Evolutionary conservation across 2,797 vertebrate genomes (phyloP).

Genomic region (Enteromius afrohamiltoni): DNA sequence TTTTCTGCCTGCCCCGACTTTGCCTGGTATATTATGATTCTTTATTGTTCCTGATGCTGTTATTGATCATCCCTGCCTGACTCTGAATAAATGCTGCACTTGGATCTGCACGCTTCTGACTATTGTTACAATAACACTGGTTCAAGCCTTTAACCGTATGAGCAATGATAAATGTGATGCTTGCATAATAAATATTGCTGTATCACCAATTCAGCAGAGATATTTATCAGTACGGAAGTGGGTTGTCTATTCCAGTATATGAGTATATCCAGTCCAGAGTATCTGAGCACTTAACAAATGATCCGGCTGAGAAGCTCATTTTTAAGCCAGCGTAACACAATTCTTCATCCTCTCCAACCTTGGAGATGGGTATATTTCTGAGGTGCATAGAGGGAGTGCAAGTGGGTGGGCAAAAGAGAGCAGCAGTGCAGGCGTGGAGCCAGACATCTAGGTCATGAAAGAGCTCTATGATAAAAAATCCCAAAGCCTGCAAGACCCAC

Average conservation of each 20-base stretch:
- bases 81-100: no score
- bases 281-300: constrained; percentile 31
- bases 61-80: no score
- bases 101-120: no score
- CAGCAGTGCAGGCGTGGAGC: constrained; percentile 26
- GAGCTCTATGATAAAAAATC: constrained; percentile 31
- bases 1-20: no score
- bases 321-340: constrained; percentile 5
- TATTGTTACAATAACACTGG: neutral
- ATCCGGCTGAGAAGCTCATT: constrained; percentile 2
- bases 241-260: neutral
- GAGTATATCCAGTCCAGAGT: no score
- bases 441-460: constrained; percentile 45
- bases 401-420: constrained; percentile 9
- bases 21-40: no score
- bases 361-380: constrained; percentile 1
- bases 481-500: constrained; percentile 30
- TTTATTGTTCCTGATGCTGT: no score
- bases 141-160: neutral
- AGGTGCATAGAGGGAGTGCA: neutral
- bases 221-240: constrained; percentile 15
- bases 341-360: constrained; percentile 23
- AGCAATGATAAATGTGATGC: neutral
- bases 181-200: neutral
- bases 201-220: constrained; percentile 13